Evolutionary conservation across 2,888 invertebrate species (phyloP).

Genomic region (Gymnocheta viridis): DNA sequence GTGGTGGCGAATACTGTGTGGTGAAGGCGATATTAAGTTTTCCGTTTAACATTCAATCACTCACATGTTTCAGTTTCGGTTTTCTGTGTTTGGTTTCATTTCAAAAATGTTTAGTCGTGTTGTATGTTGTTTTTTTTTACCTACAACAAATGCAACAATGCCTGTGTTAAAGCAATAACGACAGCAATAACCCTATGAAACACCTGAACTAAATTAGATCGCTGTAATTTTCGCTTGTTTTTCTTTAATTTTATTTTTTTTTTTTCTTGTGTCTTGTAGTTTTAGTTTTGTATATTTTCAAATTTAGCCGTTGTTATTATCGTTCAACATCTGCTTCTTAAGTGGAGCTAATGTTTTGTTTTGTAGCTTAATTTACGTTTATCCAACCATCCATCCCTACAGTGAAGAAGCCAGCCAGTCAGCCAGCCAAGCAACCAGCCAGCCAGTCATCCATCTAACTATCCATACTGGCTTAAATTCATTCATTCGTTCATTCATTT

Average conservation of each 20-base stretch:
- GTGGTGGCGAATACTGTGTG: constrained; percentile 42
- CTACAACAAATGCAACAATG: constrained; percentile 34
- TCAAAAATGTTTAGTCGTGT: constrained; percentile 52
- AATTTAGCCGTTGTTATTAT: constrained; percentile 56
- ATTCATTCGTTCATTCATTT: constrained; percentile 23
- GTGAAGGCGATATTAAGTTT: constrained; percentile 37
- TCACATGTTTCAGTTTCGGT: constrained; percentile 59
- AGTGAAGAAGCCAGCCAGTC: neutral
- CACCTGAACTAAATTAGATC: constrained; percentile 71
- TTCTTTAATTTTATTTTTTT: constrained; percentile 3
- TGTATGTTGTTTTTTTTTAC: constrained; percentile 28
- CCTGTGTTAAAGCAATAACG: neutral
- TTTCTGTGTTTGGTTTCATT: constrained; percentile 38
- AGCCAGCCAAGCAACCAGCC: constrained; percentile 7
- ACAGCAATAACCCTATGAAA: constrained; percentile 61
- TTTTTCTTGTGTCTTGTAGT: constrained; percentile 23
- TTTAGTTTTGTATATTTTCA: constrained; percentile 31
- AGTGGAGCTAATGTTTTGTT: constrained; percentile 67
- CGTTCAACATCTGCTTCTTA: constrained; percentile 69
- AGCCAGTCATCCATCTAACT: constrained; percentile 14
- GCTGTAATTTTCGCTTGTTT: constrained; percentile 66
- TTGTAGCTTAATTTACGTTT: constrained; percentile 68
- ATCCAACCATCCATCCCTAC: constrained; percentile 40
- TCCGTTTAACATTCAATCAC: constrained; percentile 66
- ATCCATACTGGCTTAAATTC: constrained; percentile 40